These are phyloP conservation scores for Acrocephalus arundinaceus DNA, from an alignment of 2,113 vertebrate species.

Conservation along the genomic window DNA sequence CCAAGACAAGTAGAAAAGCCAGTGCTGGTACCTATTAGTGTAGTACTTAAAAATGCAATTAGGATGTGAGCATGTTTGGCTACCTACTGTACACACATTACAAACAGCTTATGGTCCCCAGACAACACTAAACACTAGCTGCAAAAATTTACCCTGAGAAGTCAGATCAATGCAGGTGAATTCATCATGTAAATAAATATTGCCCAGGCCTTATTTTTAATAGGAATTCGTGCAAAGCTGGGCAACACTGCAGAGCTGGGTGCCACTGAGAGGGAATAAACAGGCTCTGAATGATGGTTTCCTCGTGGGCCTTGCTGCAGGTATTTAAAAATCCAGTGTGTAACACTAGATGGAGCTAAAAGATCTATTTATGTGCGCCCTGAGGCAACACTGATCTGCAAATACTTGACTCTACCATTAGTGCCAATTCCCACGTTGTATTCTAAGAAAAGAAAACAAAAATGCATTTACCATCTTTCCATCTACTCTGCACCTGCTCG, in stretches of 20 bases:
- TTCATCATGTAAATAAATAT: background rate
- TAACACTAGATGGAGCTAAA: constrained; percentile 72
- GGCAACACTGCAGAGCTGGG: background rate
- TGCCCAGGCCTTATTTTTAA: background rate
- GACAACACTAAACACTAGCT: background rate
- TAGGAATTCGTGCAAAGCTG: background rate
- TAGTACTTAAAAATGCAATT: background rate
- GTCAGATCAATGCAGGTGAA: background rate
- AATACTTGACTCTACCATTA: background rate
- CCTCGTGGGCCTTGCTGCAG: background rate
- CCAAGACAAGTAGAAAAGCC: background rate
- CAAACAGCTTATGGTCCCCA: background rate
- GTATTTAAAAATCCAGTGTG: background rate
- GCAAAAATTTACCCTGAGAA: background rate
- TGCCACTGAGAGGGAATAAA: background rate
- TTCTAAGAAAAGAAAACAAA: constrained; percentile 41
- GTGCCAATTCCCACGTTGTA: constrained; percentile 3
- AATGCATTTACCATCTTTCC: constrained; percentile 44
- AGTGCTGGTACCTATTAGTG: background rate
- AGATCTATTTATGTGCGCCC: background rate
- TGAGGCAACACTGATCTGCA: background rate
- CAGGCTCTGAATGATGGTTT: background rate
- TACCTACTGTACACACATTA: background rate
- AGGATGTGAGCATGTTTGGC: background rate
- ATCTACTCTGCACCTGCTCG: constrained; percentile 51